Evolutionary conservation across 2,797 vertebrate genomes (phyloP).

Genomic region (Acanthurus leucopareius): DNA sequence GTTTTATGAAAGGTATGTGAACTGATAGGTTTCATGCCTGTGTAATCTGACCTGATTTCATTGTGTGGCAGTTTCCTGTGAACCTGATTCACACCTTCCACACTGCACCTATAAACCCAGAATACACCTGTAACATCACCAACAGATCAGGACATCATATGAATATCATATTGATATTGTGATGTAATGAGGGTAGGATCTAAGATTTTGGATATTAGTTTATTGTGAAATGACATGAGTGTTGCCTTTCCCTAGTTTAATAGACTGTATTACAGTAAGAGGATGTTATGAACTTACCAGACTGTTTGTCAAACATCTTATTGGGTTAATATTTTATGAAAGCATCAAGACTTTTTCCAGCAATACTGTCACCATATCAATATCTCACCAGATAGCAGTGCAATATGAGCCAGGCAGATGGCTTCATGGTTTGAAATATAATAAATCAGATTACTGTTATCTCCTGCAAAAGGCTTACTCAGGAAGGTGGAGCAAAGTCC

Average conservation of each 20-base stretch:
- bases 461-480: slow-evolving; percentile 54
- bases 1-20: slow-evolving; percentile 9
- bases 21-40: slow-evolving; percentile 7
- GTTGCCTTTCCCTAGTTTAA: too few species aligned
- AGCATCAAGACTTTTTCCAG: too few species aligned
- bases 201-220: too few species aligned
- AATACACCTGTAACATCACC: slow-evolving; percentile 18
- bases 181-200: too few species aligned
- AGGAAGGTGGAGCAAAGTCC: slow-evolving; percentile 61
- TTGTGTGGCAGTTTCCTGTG: neutral
- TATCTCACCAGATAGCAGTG: neutral
- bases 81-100: slow-evolving; percentile 16
- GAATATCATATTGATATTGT: too few species aligned
- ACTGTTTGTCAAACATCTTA: too few species aligned
- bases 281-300: too few species aligned
- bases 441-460: slow-evolving; percentile 56
- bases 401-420: slow-evolving; percentile 18
- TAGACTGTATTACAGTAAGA: too few species aligned
- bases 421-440: neutral
- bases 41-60: slow-evolving; percentile 44
- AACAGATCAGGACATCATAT: too few species aligned
- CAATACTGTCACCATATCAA: too few species aligned
- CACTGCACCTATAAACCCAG: neutral
- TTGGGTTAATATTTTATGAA: too few species aligned
- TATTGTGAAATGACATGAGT: too few species aligned